phyloP scores from a whole-genome alignment of 2,888 invertebrate species.

The Copidosoma aretas region DNA sequence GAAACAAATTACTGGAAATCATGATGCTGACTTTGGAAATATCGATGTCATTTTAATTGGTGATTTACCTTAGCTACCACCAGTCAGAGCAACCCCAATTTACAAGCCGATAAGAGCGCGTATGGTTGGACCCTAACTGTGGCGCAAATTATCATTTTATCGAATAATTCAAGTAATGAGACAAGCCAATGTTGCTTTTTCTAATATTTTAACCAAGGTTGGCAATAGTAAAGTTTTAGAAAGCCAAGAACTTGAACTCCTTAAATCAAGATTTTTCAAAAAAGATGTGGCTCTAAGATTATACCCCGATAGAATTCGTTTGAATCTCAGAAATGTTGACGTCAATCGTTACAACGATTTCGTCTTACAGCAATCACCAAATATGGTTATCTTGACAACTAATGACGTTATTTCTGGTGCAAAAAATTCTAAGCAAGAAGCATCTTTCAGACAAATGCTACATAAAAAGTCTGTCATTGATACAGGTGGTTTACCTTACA shows the following conservation, averaged over 20 bases:
- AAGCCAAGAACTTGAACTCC: slow-evolving; percentile 42
- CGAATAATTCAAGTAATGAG: slow-evolving; percentile 52
- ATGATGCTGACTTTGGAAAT: slow-evolving; percentile 52
- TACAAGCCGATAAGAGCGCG: slow-evolving; percentile 47
- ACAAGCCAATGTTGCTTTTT: slow-evolving; percentile 52
- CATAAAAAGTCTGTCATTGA: slow-evolving; percentile 46
- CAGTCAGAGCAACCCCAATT: slow-evolving; percentile 51
- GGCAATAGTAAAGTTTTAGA: slow-evolving; percentile 46
- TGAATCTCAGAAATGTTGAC: slow-evolving; percentile 48
- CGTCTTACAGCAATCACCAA: slow-evolving; percentile 40
- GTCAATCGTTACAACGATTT: too few species aligned
- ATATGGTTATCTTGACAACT: slow-evolving; percentile 42
- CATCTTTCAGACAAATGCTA: slow-evolving; percentile 39
- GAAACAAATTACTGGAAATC: slow-evolving; percentile 55
- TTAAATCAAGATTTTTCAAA: slow-evolving; percentile 48
- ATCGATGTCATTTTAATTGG: slow-evolving; percentile 55
- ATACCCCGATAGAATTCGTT: slow-evolving; percentile 45
- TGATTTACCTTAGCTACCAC: slow-evolving; percentile 57
- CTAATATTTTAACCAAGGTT: slow-evolving; percentile 52
- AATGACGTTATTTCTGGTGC: slow-evolving; percentile 40
- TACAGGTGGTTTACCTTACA: slow-evolving; percentile 50
- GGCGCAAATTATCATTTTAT: slow-evolving; percentile 52
- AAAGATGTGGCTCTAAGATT: slow-evolving; percentile 45
- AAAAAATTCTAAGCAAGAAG: slow-evolving; percentile 32
- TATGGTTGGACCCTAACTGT: slow-evolving; percentile 47